Evolutionary conservation across 2,888 invertebrate genomes (phyloP), one percentile per base, ranked within the genome.

Genomic region (Ectemnius cavifrons): DNA sequence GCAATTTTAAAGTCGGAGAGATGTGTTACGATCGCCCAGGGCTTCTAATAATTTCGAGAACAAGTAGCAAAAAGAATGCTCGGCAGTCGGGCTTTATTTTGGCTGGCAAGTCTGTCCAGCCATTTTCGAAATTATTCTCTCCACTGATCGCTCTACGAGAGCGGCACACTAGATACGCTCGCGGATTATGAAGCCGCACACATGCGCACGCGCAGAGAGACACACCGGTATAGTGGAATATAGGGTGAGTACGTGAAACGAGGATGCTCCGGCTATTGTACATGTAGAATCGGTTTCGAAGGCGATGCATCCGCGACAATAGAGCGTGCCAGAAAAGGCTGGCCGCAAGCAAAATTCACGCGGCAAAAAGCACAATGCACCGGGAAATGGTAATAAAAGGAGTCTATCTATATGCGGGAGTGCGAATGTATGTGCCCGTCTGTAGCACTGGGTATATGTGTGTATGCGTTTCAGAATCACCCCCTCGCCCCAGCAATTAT

Each of bases 11-110:
- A 8, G 37, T 37, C 37, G 37, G 37, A 4, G 37, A 37, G 11
- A 37, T 37, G 8, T 74, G 75, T 78, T 82, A 84, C 86, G 83
- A 86, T 83, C 82, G 85, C 80, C 79, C 72, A 73, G 70, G 77
- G 79, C 64, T 75, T 77, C 84, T 84, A 84, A 86, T 86, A 86
- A 86, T 83, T 86, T 79, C 80, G 65, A 64, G 82, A 79, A 71
- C 64, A 79, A 78, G 74, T 79, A 77, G 72, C 84, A 86, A 85
- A 86, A 85, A 85, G 80, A 81, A 82, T 80, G 82, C 73, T 82
- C 84, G 83, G 80, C 78, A 70, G 74, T 76, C 78, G 75, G 74
- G 75, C 70, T 37, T 37, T 82, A 84, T 85, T 85, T 85, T 82
- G 82, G 83, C 80, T 84, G 81, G 77, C 74, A 83, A 67, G 66